Evolutionary conservation across 2,797 vertebrate genomes (phyloP).

Genomic region (Pempheris klunzingeri): DNA sequence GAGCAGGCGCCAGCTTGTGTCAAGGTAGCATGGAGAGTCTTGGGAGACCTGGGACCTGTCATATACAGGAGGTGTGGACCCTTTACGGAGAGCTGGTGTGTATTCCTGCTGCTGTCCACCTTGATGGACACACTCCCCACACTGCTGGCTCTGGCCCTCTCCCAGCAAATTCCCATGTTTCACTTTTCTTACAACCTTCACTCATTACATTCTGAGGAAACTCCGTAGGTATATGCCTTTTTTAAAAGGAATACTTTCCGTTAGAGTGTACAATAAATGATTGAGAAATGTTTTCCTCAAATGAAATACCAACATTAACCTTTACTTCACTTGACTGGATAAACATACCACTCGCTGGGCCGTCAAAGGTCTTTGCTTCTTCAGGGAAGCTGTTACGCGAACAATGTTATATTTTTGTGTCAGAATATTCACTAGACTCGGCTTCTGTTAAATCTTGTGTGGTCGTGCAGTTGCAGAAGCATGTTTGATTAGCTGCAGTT

Average conservation of each 20-base stretch:
- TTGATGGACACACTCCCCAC: slow-evolving; percentile 29
- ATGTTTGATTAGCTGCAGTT: slow-evolving; percentile 28
- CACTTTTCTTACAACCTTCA: slow-evolving; percentile 21
- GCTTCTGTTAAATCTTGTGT: slow-evolving; percentile 35
- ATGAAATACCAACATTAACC: slow-evolving; percentile 32
- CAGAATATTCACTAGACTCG: slow-evolving; percentile 33
- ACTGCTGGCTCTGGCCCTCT: not conserved
- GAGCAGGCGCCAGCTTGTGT: slow-evolving; percentile 38
- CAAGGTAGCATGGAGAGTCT: slow-evolving; percentile 42
- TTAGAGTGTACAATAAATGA: slow-evolving; percentile 16
- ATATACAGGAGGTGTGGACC: slow-evolving; percentile 9
- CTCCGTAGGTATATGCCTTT: slow-evolving; percentile 12
- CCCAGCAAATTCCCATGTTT: slow-evolving; percentile 17
- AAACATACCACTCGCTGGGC: slow-evolving; percentile 3
- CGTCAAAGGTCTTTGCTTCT: slow-evolving; percentile 14
- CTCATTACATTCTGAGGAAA: not conserved
- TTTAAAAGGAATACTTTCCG: slow-evolving; percentile 10
- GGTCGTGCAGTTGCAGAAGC: slow-evolving; percentile 22
- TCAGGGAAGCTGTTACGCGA: slow-evolving; percentile 26
- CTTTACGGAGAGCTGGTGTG: slow-evolving; percentile 13
- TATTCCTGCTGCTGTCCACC: slow-evolving; percentile 17
- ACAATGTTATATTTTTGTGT: slow-evolving; percentile 14
- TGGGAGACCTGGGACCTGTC: slow-evolving; percentile 14
- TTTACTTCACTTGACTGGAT: slow-evolving; percentile 21
- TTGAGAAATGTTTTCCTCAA: slow-evolving; percentile 24